Base-by-base conservation (phyloP, 2,888 invertebrate species). In the Limenitis arthemis region DNA sequence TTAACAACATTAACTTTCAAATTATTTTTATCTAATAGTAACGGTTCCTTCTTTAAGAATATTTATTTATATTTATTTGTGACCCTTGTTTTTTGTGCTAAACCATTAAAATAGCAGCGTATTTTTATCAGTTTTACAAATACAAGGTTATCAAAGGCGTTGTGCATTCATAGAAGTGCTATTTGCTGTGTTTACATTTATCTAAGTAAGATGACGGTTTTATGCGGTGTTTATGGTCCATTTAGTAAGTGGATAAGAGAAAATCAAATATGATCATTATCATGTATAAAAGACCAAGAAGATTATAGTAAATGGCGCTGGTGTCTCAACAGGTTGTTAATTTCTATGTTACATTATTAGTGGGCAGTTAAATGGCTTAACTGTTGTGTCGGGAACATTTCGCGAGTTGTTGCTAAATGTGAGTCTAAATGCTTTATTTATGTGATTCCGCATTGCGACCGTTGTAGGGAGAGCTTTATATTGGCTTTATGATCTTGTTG, bases 331-430 rank as follows among this genome's bases (percentile, higher is more conserved):
- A 51, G 48, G 47, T 51, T 51, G 54, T 56, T 54, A 54, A 56
- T 54, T 34, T 28, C 44, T 43, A 54, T 41, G 56, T 57, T 52
- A 52, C 52, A 50, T 53, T 57, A 52, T 58, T 68, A 73, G 69
- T 66, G 64, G 61, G 59, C 65, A 67, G 75, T 71, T 77, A 76
- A 80, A 71, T 65, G 66, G 64, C 65, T 69, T 71, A 75, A 77
- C 75, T 63, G 78, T 75, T 68, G 64, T 50, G 58, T 49, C 46
- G 44, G 49, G 42, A 46, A 53, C 49, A 29, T 55, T 81, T 83
- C 71, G 76, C 80, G 68, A 60, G 62, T 63, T 66, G 63, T 63
- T 66, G 79, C 75, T 76, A 81, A 79, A 75, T 74, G 64, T 69
- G 71, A 67, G 70, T 62, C 68, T 76, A 75, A 77, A 70, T 66